Percentiles rank a stretch among this genome's conserved stretches.
Conservation (phyloP, 2,113 vertebrate genomes). For the Psephotus haematonotus region DNA sequence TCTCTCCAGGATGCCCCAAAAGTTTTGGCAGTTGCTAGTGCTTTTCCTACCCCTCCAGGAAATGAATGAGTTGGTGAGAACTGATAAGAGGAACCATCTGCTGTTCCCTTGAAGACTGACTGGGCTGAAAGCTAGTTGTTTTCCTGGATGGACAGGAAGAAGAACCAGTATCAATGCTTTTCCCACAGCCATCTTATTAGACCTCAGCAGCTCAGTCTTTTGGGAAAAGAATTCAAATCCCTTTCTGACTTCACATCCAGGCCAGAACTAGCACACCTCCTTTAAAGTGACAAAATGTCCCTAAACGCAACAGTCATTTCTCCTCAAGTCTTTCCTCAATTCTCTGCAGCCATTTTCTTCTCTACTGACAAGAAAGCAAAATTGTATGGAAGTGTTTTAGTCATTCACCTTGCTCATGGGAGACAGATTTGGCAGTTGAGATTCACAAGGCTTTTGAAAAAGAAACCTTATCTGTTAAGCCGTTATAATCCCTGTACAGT, state of each 20-base stretch:
- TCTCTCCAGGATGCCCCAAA: neutral
- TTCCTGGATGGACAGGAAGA: neutral
- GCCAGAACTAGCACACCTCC: fast-evolving
- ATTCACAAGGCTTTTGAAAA: neutral
- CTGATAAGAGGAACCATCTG: constrained; percentile 17
- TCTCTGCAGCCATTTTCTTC: neutral
- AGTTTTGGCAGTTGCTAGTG: constrained; percentile 24
- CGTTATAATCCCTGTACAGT: neutral
- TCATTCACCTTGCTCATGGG: neutral
- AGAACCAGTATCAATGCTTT: neutral
- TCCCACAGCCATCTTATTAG: neutral
- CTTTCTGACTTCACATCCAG: neutral
- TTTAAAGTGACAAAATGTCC: neutral
- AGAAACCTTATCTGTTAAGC: neutral
- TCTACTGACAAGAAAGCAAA: neutral
- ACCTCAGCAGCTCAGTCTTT: neutral
- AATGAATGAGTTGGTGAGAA: neutral
- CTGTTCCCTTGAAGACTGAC: neutral
- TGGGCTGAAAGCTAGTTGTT: neutral
- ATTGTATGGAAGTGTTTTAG: neutral
- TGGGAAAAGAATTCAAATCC: neutral
- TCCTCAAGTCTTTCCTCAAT: neutral
- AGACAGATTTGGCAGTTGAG: neutral
- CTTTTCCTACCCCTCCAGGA: constrained; percentile 32
- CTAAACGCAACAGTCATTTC: neutral